A percentile compares a stretch with the other conserved stretches of the same genome.
Evolutionary conservation across 1,140 invertebrate genomes (phyloP).

Genomic region (Saccostrea glomerata): DNA sequence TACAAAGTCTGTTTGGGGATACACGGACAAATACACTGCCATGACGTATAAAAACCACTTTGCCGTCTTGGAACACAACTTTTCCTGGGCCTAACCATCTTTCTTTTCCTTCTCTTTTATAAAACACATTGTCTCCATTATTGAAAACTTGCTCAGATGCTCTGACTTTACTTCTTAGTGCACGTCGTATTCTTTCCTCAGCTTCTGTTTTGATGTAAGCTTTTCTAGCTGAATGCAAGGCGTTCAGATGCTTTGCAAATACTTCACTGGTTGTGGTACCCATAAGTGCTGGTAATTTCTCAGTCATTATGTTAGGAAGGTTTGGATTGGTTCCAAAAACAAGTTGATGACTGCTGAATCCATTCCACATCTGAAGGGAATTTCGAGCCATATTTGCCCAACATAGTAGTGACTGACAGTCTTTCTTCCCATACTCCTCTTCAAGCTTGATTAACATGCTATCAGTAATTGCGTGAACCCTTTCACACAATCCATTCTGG

Average conservation of each 20-base stretch:
- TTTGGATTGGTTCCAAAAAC: background rate
- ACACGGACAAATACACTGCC: constrained; percentile 34
- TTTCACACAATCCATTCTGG: constrained; percentile 57
- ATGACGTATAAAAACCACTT: constrained; percentile 16
- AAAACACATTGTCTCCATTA: constrained; percentile 54
- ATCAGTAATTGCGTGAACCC: constrained; percentile 39
- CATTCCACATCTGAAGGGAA: background rate
- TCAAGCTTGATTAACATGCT: no score
- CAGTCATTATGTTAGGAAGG: background rate
- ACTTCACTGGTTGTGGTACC: background rate
- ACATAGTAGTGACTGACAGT: background rate
- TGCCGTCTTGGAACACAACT: constrained; percentile 58
- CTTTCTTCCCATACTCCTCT: background rate
- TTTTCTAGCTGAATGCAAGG: constrained; percentile 20
- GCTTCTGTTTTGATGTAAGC: constrained; percentile 56
- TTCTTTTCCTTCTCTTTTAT: constrained; percentile 54
- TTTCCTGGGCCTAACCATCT: constrained; percentile 55
- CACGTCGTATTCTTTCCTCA: constrained; percentile 53
- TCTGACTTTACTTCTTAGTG: constrained; percentile 52
- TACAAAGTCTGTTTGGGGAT: background rate
- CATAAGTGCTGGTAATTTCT: background rate
- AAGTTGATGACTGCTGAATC: constrained; percentile 6
- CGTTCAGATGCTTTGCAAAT: constrained; percentile 12
- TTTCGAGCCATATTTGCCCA: constrained; percentile 12
- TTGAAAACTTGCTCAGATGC: constrained; percentile 45